These are phyloP conservation scores for Scylla paramamosain DNA, from an alignment of 1,140 invertebrate genomes.

Conservation along the genomic window DNA sequence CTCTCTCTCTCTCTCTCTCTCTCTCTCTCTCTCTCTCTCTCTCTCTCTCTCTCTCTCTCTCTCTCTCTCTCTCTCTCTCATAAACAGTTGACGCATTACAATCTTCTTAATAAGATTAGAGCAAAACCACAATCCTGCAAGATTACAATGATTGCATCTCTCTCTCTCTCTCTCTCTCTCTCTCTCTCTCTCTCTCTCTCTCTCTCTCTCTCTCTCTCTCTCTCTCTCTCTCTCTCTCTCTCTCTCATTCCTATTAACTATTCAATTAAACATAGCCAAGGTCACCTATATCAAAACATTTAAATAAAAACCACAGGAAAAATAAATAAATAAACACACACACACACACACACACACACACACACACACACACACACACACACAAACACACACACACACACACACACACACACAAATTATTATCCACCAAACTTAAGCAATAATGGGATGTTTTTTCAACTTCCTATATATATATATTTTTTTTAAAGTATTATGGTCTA, in stretches of 20 bases:
- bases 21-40: conserved; percentile 28
- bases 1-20: not conserved
- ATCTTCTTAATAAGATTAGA: not conserved
- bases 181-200: not conserved
- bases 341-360: conserved; percentile 28
- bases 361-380: conserved; percentile 33
- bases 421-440: not conserved
- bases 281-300: too few species aligned
- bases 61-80: conserved; percentile 23
- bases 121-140: not conserved
- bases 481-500: too few species aligned
- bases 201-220: conserved; percentile 29
- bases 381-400: conserved; percentile 10
- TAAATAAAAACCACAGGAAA: too few species aligned
- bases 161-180: conserved; percentile 29
- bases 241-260: not conserved
- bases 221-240: conserved; percentile 19
- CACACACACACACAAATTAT: not conserved
- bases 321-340: too few species aligned
- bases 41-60: conserved; percentile 33
- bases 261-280: too few species aligned
- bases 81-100: not conserved
- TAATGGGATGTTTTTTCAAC: not conserved
- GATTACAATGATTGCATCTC: not conserved
- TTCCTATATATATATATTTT: conserved; percentile 25